phyloP scores from a whole-genome alignment of 2,113 vertebrate genomes.

The Brachyistius frenatus region DNA sequence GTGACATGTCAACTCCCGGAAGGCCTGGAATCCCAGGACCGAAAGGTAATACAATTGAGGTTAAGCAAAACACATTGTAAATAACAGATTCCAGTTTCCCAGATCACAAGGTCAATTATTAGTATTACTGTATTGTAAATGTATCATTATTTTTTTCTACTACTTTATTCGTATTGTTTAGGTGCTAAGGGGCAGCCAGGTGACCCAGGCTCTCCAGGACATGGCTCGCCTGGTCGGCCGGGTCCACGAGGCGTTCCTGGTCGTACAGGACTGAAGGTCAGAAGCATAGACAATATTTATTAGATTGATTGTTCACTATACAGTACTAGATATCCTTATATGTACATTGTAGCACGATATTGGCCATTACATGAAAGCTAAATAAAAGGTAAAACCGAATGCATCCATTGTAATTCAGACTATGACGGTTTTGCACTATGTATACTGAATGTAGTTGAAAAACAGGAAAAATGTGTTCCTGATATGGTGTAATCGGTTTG shows the following conservation, averaged over 20 bases:
- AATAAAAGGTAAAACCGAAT: no score
- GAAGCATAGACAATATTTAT: neutral
- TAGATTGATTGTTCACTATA: neutral
- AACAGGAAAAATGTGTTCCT: no score
- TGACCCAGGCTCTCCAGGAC: conserved; percentile 27
- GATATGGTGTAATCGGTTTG: no score
- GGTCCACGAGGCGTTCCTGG: conserved; percentile 71
- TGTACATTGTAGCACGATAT: neutral
- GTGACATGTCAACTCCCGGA: conserved; percentile 18
- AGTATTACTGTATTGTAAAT: neutral
- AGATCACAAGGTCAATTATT: neutral
- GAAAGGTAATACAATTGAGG: conserved; percentile 57
- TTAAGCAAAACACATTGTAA: neutral
- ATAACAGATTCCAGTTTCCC: neutral
- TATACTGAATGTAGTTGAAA: no score
- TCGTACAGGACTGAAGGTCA: conserved; percentile 74
- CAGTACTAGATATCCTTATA: neutral
- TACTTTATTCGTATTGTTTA: conserved; percentile 33
- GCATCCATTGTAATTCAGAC: no score
- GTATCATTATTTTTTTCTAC: neutral
- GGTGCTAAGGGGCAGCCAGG: conserved; percentile 76
- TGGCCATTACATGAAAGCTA: no score
- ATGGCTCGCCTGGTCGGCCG: conserved; percentile 57
- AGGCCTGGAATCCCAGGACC: conserved; percentile 40
- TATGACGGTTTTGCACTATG: neutral